Base-by-base conservation (phyloP, 1,140 invertebrate species). In the Asbolus verrucosus region DNA sequence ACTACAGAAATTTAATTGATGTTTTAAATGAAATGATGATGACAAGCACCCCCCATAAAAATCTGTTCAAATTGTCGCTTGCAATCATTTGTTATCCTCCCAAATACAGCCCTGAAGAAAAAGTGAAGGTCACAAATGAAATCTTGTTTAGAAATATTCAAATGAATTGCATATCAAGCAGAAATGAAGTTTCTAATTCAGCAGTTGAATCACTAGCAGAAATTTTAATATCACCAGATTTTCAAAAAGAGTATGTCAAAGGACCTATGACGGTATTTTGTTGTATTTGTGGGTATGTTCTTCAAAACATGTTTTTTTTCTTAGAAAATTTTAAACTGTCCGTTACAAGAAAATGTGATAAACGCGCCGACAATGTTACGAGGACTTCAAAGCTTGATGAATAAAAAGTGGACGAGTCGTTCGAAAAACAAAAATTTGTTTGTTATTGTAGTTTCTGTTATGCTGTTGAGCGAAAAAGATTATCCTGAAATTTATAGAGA, bases 71-170 rank as follows among this genome's bases (percentile, higher is more conserved):
- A 41, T 13, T 63, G 4, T 39, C 61, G 8, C n/a, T 63, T 8
- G 33, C 31, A 21, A 39, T 63, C 14, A 39, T 63, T 14, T 27
- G 31, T 8, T 41, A 33, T 11, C 33, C 61, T 9, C 33, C 61
- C 1, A 63, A 41, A 19, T 11, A 38, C 19, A 1, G 11, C 1
- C n/a, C 33, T 11, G 13, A 21, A 33, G 61, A 63, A 2, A 63
- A 63, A 39, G 24, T 63, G 31, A 63, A 63, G 41, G 61, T 63
- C 1, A 63, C 61, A 11, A 63, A 63, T 24, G 61, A 63, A 41
- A 41, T 63, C 41, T 63, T 63, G 11, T 13, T 63, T 11, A 39
- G 13, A 41, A 39, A 63, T 19, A 38, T 63, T 41, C 19, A 39
- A 21, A 19, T 63, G 9, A 39, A 63, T 63, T 63, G 61, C 16